Conservation (phyloP, 1,140 invertebrate species). For the Drosophila navojoa region DNA sequence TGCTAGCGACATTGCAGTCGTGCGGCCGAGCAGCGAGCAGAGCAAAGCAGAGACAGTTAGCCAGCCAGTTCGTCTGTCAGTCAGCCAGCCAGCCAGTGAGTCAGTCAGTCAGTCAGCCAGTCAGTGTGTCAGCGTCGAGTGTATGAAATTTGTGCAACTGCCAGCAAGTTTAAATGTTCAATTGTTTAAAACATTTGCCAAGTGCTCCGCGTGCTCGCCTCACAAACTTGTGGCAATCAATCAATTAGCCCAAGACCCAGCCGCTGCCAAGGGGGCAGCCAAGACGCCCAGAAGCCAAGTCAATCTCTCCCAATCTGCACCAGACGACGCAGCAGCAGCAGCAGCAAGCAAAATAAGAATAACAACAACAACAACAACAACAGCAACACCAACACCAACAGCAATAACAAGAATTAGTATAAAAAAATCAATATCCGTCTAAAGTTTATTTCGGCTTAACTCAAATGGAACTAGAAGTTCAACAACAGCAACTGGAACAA, state of each 20-base stretch:
- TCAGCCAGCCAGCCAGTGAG: conserved; percentile 16
- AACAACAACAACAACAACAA: conserved; percentile 38
- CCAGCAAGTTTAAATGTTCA: conserved; percentile 52
- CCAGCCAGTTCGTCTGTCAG: conserved; percentile 12
- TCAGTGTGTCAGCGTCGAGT: conserved; percentile 15
- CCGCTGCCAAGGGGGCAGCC: conserved; percentile 21
- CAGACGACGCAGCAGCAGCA: conserved; percentile 9
- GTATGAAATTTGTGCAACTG: conserved; percentile 40
- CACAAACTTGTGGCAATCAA: conserved; percentile 60
- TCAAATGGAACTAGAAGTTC: conserved; percentile 56
- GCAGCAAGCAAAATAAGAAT: conserved; percentile 4
- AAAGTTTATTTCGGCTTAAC: conserved; percentile 83
- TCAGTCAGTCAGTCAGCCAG: conserved; percentile 16
- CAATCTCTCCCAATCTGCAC: conserved; percentile 20
- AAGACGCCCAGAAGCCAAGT: background rate
- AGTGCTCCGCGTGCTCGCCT: conserved; percentile 40
- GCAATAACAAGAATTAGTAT: background rate
- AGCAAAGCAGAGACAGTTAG: conserved; percentile 29
- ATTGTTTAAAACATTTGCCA: conserved; percentile 50
- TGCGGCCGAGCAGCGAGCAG: conserved; percentile 33
- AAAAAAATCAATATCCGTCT: conserved; percentile 84
- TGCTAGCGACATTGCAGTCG: conserved; percentile 41
- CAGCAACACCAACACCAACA: too few relatives aligned
- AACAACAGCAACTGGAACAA: conserved; percentile 29
- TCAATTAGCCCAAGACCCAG: conserved; percentile 58